phyloP scores from a whole-genome alignment of 2,113 vertebrate genomes.

The Podocnemis expansa region DNA sequence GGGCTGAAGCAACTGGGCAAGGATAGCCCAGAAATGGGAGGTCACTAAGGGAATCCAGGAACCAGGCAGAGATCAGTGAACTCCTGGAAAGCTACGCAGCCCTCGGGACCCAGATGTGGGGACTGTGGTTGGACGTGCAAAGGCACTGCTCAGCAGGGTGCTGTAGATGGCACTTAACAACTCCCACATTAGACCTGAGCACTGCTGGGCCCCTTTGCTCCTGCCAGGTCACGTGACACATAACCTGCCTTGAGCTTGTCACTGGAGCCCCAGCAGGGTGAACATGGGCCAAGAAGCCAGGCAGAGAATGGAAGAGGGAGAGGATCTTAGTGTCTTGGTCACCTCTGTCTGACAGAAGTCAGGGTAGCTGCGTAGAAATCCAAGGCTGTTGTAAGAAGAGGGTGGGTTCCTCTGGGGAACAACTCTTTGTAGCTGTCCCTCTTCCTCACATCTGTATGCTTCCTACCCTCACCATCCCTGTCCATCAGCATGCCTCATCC shows the following conservation, averaged over 20 bases:
- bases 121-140: background rate
- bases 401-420: background rate
- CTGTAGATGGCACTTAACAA: background rate
- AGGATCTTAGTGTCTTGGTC: background rate
- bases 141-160: background rate
- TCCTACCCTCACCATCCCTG: background rate
- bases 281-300: too few relatives aligned
- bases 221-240: background rate
- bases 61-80: background rate
- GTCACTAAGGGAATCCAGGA: background rate
- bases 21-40: background rate
- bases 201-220: background rate
- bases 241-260: rapidly evolving
- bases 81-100: background rate
- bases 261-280: background rate
- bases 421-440: background rate
- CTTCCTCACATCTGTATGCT: background rate
- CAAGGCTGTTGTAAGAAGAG: background rate
- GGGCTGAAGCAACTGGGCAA: background rate
- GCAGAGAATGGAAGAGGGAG: background rate
- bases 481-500: background rate
- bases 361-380: background rate
- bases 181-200: background rate
- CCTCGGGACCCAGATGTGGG: too few relatives aligned
- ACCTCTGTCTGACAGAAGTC: background rate